Base-by-base conservation (phyloP, 2,888 invertebrate genomes). In the Diarsia mendica region DNA sequence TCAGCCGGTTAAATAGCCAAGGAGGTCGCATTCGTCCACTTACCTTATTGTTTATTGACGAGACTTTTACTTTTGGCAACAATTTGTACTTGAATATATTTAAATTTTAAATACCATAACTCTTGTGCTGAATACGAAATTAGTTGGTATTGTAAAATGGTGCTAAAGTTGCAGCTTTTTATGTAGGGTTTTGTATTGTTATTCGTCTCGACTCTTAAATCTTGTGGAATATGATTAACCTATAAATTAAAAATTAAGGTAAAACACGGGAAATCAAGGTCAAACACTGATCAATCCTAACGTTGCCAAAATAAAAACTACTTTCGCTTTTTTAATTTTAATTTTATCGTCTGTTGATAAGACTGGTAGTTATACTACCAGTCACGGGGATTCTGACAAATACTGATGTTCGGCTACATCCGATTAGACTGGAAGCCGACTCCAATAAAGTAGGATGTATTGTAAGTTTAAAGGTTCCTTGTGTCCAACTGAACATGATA, bases 21-120 rank as follows among this genome's bases (percentile, higher is more conserved):
- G 39, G 78, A 83, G 85, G 85, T 74, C 73, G 33, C 60, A 28
- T 60, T 84, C 65, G 53, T 66, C n/a, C 48, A 60, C 28, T 64
- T 65, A 66, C 61, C 63, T 66, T 9, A 61, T 70, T 75, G 64
- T 73, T 67, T 66, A 65, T 55, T 58, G n/a, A 72, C 23, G 64
- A 48, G 0, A 84, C 86, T 84, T 80, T 84, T 84, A 85, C 83
- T 83, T 84, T 85, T 76, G 71, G 79, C 75, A 72, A 67, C 78
- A 84, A 48, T 64, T 48, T 55, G 72, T 70, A 67, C 53, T 63
- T 63, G 70, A 70, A 79, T 64, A 46, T 53, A 74, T 76, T 74
- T 72, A 69, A 67, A 76, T 72, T 80, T 80, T 58, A 67, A 77
- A 61, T 55, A 65, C 72, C 67, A 63, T 69, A 64, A 55, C 49